Percentiles rank a stretch among this genome's conserved stretches.
Conservation (phyloP, 2,888 invertebrate genomes). For the Drosophila lacicola region DNA sequence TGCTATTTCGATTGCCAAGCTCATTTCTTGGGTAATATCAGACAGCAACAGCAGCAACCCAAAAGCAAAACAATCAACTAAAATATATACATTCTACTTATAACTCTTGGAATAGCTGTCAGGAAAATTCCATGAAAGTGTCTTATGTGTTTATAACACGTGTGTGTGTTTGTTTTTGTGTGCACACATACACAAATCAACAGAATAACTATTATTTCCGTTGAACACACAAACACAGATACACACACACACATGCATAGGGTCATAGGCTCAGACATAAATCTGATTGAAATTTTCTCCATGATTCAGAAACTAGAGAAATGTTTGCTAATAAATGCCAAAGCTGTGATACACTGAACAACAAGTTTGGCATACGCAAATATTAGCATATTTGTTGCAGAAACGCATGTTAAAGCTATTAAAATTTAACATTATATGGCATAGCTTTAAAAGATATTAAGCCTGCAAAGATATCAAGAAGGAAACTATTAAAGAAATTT, state of each 20-base stretch:
- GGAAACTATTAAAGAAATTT: not conserved
- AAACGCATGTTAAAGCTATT: not conserved
- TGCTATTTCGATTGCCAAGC: slow-evolving; percentile 52
- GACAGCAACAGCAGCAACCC: not conserved
- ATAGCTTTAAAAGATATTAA: not conserved
- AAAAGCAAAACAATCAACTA: slow-evolving; percentile 12
- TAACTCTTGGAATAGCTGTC: slow-evolving; percentile 42
- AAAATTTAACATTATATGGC: not conserved
- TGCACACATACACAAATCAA: slow-evolving; percentile 57
- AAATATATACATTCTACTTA: slow-evolving; percentile 7
- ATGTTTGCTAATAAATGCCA: slow-evolving; percentile 11
- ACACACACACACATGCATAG: slow-evolving; percentile 21
- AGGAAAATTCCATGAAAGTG: slow-evolving; percentile 51
- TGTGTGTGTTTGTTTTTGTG: slow-evolving; percentile 4
- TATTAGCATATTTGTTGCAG: not conserved
- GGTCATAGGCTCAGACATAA: slow-evolving; percentile 37
- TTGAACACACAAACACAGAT: slow-evolving; percentile 14
- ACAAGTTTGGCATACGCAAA: not conserved
- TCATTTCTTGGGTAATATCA: slow-evolving; percentile 25
- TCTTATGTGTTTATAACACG: slow-evolving; percentile 22
- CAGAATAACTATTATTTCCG: slow-evolving; percentile 69
- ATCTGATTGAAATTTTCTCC: slow-evolving; percentile 62
- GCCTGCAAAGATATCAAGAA: not conserved
- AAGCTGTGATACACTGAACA: slow-evolving; percentile 41
- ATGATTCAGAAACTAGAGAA: slow-evolving; percentile 16